phyloP scores from a whole-genome alignment of 2,797 vertebrate genomes.

The Melopsittacus undulatus region DNA sequence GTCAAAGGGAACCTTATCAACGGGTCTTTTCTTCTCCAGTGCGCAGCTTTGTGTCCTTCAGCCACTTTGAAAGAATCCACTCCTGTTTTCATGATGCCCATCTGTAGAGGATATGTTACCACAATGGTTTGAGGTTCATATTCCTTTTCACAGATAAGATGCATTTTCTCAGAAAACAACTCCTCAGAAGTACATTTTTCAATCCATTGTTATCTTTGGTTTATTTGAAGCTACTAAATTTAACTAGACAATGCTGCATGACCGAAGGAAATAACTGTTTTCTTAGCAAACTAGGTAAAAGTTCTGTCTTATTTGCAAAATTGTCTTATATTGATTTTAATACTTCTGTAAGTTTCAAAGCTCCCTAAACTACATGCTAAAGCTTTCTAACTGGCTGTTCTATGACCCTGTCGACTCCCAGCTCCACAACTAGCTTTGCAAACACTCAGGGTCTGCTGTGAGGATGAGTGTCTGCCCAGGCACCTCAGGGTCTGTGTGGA shows the following conservation, averaged over 20 bases:
- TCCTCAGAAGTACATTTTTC: not conserved
- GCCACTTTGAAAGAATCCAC: not conserved
- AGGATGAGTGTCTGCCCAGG: not conserved
- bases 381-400: not conserved
- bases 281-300: not conserved
- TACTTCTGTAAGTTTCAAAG: not conserved
- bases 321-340: not conserved
- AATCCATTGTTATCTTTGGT: not conserved
- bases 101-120: not conserved
- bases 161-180: constrained; percentile 13
- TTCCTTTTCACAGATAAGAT: not conserved
- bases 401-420: not conserved
- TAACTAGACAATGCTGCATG: not conserved
- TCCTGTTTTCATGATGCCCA: not conserved
- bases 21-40: not conserved
- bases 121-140: not conserved
- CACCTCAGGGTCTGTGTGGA: not conserved
- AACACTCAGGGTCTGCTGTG: not conserved
- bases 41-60: not conserved
- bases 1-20: not conserved
- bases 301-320: not conserved
- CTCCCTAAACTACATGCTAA: not conserved
- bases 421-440: not conserved
- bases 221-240: constrained; percentile 15
- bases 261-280: not conserved